Conservation (phyloP, 2,797 vertebrate genomes). For the Sebastes flavidus region DNA sequence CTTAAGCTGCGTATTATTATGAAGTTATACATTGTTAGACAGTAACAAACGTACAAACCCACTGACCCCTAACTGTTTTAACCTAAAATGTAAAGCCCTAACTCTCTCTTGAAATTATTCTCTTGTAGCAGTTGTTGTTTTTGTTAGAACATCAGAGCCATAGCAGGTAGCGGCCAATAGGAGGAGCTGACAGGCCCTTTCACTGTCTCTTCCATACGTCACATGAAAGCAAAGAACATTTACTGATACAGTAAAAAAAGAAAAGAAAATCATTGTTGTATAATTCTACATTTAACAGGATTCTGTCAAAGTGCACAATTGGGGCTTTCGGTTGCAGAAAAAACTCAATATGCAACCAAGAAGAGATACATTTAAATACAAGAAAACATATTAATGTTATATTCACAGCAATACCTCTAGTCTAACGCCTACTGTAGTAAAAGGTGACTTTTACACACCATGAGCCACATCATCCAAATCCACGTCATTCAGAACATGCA, state of each 20-base stretch:
- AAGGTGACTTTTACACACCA: slow-evolving; percentile 72
- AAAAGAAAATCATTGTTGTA: slow-evolving; percentile 47
- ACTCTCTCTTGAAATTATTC: not conserved
- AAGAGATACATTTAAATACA: slow-evolving; percentile 70
- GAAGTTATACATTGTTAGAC: not conserved
- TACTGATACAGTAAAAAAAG: slow-evolving; percentile 76
- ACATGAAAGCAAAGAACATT: slow-evolving; percentile 70
- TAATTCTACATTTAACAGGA: slow-evolving; percentile 71
- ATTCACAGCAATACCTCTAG: slow-evolving; percentile 81
- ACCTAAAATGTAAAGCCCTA: not conserved
- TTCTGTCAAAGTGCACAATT: slow-evolving; percentile 81
- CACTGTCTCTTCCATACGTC: slow-evolving; percentile 31
- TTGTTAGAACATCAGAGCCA: slow-evolving; percentile 4
- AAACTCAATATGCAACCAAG: slow-evolving; percentile 51
- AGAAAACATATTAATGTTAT: slow-evolving; percentile 55
- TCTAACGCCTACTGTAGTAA: slow-evolving; percentile 58
- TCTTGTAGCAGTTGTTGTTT: not conserved
- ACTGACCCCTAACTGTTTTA: not conserved
- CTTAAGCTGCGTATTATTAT: not conserved
- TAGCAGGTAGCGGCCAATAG: slow-evolving; percentile 40
- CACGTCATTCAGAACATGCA: slow-evolving; percentile 41
- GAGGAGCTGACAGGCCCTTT: slow-evolving; percentile 49
- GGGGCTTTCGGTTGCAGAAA: slow-evolving; percentile 71
- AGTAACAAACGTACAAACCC: not conserved
- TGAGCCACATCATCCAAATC: slow-evolving; percentile 49